These are phyloP conservation scores for Drosophila saltans DNA, from an alignment of 1,140 invertebrate genomes.

Conservation along the genomic window DNA sequence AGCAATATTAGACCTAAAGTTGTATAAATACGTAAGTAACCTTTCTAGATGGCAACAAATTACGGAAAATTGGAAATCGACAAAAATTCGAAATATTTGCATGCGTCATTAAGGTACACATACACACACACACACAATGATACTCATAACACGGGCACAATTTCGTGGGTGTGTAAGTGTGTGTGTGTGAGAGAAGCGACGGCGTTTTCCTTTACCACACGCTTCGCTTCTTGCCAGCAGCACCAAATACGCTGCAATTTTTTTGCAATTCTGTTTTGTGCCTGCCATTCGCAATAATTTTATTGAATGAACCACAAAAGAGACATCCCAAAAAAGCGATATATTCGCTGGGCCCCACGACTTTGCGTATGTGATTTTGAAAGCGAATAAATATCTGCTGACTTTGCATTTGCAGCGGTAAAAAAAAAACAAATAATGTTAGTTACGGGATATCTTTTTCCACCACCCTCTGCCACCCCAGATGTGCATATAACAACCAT, in stretches of 20 bases:
- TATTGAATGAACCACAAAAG: slow-evolving; percentile 75
- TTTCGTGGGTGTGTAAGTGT: slow-evolving; percentile 15
- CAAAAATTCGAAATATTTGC: slow-evolving; percentile 39
- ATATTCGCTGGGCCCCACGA: slow-evolving; percentile 49
- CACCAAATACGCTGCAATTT: slow-evolving; percentile 69
- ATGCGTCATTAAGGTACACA: slow-evolving; percentile 30
- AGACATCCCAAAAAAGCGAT: slow-evolving; percentile 66
- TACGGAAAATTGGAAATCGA: slow-evolving; percentile 48
- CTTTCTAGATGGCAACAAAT: neutral
- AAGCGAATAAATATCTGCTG: slow-evolving; percentile 24
- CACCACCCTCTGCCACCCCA: slow-evolving; percentile 41
- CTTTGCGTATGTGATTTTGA: slow-evolving; percentile 22
- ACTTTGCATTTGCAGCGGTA: slow-evolving; percentile 49
- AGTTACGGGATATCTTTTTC: slow-evolving; percentile 15
- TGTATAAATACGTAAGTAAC: slow-evolving; percentile 14
- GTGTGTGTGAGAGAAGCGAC: slow-evolving; percentile 44
- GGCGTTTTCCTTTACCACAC: slow-evolving; percentile 73
- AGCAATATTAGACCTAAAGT: slow-evolving; percentile 30
- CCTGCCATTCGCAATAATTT: slow-evolving; percentile 77
- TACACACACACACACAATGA: neutral
- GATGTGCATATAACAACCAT: slow-evolving; percentile 47
- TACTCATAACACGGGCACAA: neutral
- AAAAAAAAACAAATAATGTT: slow-evolving; percentile 46
- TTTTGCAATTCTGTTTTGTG: slow-evolving; percentile 75
- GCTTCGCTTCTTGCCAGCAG: slow-evolving; percentile 47